Base-by-base conservation (phyloP, 2,797 vertebrate genomes). In the Helicolenus hilgendorfi region DNA sequence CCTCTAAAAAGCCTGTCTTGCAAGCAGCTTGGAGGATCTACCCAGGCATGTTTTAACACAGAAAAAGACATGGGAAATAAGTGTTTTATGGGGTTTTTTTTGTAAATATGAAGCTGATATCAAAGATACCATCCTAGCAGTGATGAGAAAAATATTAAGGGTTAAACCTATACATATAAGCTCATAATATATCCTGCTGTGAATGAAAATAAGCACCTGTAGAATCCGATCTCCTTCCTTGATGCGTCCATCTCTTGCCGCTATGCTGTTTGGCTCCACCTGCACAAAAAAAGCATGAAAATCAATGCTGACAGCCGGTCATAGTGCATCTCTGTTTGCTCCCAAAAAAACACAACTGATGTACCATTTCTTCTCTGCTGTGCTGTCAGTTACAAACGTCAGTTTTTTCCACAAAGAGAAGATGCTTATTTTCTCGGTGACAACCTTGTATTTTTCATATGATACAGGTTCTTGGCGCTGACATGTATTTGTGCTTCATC, bases 251-350 rank as follows among this genome's bases (percentile, higher is more conserved):
- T 99, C 98, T 97, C 96, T 98, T 55, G 98, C 98, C 38, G 99
- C 98, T 74, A 99, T 98, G 89, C 98, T 99, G 79, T 99, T 98
- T 6, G 98, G 98, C 92, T 98, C 98, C 87, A 99, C 98, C 99
- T 99, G 91, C 71, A 92, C 65, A 81, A 71, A 81, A 33, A 88
- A 11, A 60, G 82, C 3, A 72, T 68, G 49, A 53, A 81, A 86
- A 89, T 88, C 62, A 82, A 5, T 69, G 38, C 29, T 83, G 81
- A 76, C 76, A 80, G 64, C 7, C 2, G 11, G 33, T 65, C 73
- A 80, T 63, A 67, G 62, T 73, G 20, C 18, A 11, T 49, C 29
- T 82, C 63, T 58, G 11, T 49, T n/a, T 75, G 11, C 56, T 36
- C 2, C 13, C 41, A 18, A 41, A 70, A 79, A 74, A 41, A 59